phyloP scores from a whole-genome alignment of 2,888 invertebrate genomes.

The Netelia virgata region DNA sequence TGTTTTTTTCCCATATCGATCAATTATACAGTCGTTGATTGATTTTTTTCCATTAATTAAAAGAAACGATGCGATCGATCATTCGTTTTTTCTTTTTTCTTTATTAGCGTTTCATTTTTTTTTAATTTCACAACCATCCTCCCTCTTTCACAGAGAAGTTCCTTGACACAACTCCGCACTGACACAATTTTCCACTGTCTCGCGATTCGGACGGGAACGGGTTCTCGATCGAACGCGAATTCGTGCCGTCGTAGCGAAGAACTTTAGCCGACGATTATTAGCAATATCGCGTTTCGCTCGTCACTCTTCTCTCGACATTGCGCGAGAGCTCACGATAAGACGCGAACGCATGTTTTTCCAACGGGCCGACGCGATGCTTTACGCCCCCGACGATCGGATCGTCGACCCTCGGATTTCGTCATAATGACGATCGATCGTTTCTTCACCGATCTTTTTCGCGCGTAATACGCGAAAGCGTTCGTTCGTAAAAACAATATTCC shows the following conservation, averaged over 20 bases:
- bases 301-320: constrained; percentile 42
- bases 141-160: not conserved
- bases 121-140: not conserved
- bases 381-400: constrained; percentile 36
- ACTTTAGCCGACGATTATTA: constrained; percentile 57
- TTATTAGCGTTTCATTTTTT: not conserved
- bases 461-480: not conserved
- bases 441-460: constrained; percentile 7
- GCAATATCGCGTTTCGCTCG: constrained; percentile 51
- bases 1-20: no score
- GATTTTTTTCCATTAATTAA: no score
- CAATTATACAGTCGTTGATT: no score
- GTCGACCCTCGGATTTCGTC: constrained; percentile 59
- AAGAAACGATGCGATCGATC: not conserved
- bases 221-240: not conserved
- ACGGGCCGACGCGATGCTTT: not conserved
- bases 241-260: constrained; percentile 26
- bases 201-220: not conserved
- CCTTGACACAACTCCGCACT: not conserved
- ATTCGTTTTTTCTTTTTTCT: constrained; percentile 29
- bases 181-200: constrained; percentile 46
- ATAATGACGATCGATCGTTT: constrained; percentile 36
- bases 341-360: constrained; percentile 33
- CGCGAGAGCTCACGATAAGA: constrained; percentile 39
- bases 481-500: not conserved